phyloP scores from a whole-genome alignment of 2,888 invertebrate species.

The Maniola hyperantus region DNA sequence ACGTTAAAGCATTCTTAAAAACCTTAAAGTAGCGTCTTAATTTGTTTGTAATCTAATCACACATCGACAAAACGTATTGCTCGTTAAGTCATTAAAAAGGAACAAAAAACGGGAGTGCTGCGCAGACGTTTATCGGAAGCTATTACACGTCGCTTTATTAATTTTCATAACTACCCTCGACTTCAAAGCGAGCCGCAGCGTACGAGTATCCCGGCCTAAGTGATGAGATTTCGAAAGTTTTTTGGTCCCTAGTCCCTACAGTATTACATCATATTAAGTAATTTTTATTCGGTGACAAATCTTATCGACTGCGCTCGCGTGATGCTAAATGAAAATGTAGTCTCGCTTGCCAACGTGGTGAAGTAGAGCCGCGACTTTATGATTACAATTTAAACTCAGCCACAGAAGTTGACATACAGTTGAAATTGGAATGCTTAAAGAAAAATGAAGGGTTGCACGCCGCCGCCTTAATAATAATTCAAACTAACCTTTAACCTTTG shows the following conservation, averaged over 20 bases:
- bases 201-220: conserved; percentile 53
- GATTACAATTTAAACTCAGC: no score
- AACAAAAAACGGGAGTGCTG: conserved; percentile 49
- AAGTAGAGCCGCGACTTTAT: no score
- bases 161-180: conserved; percentile 80
- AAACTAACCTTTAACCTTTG: no score
- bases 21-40: conserved; percentile 9
- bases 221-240: conserved; percentile 34
- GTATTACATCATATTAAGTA: no score
- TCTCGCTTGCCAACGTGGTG: no score
- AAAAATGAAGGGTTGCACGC: no score
- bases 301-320: no score
- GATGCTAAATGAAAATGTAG: no score
- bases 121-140: conserved; percentile 76
- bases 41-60: conserved; percentile 29
- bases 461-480: no score
- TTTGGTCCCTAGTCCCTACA: background rate
- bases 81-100: conserved; percentile 48
- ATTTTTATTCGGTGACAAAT: no score
- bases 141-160: conserved; percentile 80
- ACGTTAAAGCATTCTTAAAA: background rate
- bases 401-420: no score
- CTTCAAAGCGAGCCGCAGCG: conserved; percentile 73
- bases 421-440: no score
- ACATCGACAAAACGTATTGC: conserved; percentile 35